A percentile compares a stretch with the other conserved stretches of the same genome.
Conservation (phyloP, 2,888 invertebrate genomes). For the Tetranychus truncatus region DNA sequence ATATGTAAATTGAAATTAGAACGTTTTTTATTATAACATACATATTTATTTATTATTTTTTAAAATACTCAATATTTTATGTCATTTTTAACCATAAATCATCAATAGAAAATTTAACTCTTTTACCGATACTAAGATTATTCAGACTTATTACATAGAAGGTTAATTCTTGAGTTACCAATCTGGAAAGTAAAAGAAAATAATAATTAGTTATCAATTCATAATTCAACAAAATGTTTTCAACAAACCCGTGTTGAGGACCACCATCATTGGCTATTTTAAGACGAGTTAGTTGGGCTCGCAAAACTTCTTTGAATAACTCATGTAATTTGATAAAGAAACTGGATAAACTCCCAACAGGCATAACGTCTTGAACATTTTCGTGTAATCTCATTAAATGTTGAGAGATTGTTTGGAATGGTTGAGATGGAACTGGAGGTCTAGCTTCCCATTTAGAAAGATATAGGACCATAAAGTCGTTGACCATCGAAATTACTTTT, state of each 20-base stretch:
- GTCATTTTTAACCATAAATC: conserved; percentile 24
- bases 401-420: conserved; percentile 38
- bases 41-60: too few relatives aligned
- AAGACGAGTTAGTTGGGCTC: conserved; percentile 62
- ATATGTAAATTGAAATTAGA: too few relatives aligned
- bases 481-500: conserved; percentile 76
- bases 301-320: conserved; percentile 65
- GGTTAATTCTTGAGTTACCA: conserved; percentile 75
- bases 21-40: too few relatives aligned
- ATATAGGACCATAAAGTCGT: conserved; percentile 59
- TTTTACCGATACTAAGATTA: conserved; percentile 24
- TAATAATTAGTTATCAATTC: neutral
- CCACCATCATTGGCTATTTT: conserved; percentile 88
- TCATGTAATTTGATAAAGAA: conserved; percentile 59
- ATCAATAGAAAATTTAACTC: conserved; percentile 21
- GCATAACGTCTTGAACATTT: conserved; percentile 66
- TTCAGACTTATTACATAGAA: conserved; percentile 73
- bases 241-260: conserved; percentile 62
- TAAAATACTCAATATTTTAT: neutral
- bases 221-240: neutral
- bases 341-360: conserved; percentile 45
- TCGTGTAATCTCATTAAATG: conserved; percentile 79
- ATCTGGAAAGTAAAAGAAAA: conserved; percentile 31
- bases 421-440: conserved; percentile 77
- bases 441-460: conserved; percentile 72